Evolutionary conservation across 2,888 invertebrate species (phyloP).

Genomic region (Nephrotoma appendiculata): DNA sequence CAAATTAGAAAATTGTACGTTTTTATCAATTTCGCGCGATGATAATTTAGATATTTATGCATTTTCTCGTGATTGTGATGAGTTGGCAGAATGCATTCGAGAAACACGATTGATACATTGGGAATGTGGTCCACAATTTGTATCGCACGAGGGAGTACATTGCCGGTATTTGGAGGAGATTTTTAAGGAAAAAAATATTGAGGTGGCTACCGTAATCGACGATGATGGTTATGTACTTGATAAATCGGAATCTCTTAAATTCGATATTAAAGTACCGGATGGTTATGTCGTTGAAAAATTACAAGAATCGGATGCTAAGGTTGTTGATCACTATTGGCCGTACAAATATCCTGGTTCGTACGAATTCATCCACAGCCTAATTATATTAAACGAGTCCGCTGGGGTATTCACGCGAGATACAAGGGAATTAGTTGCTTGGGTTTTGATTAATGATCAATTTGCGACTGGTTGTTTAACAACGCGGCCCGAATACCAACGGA

Average conservation of each 20-base stretch:
- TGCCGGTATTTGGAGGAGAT: slow-evolving; percentile 8
- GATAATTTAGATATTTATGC: background rate
- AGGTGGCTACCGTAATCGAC: background rate
- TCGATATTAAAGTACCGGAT: slow-evolving; percentile 7
- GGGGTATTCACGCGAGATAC: slow-evolving; percentile 9
- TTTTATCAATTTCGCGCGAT: background rate
- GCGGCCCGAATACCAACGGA: background rate
- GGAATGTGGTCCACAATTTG: slow-evolving; percentile 8
- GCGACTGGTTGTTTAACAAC: slow-evolving; percentile 8
- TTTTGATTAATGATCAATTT: slow-evolving; percentile 10
- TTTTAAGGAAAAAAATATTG: slow-evolving; percentile 7
- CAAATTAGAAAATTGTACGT: background rate
- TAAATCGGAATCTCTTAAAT: background rate
- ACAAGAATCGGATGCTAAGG: slow-evolving; percentile 1
- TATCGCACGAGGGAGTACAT: slow-evolving; percentile 8
- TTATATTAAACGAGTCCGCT: slow-evolving; percentile 10
- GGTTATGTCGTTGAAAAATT: slow-evolving; percentile 4
- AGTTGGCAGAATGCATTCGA: slow-evolving; percentile 10
- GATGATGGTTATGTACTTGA: background rate
- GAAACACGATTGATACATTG: slow-evolving; percentile 12
- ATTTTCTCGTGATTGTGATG: background rate
- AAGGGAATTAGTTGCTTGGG: slow-evolving; percentile 11
- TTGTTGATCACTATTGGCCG: slow-evolving; percentile 12
- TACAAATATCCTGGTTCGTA: slow-evolving; percentile 11
- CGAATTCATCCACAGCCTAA: slow-evolving; percentile 8